These are phyloP conservation scores for Mesaphorura yosii DNA, from an alignment of 1,140 invertebrate species.

Conservation along the genomic window DNA sequence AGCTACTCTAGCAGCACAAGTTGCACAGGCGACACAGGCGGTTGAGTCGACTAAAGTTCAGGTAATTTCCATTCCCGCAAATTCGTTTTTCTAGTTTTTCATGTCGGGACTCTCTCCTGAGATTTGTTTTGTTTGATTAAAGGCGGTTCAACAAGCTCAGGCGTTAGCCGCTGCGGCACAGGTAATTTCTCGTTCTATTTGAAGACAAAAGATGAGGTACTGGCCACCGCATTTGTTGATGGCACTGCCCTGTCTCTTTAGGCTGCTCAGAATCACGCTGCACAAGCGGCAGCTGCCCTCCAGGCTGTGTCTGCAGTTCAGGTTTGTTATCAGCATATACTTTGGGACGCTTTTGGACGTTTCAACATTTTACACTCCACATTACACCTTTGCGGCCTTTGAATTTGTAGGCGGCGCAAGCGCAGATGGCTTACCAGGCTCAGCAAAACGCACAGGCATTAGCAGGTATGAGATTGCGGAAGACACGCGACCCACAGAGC, in stretches of 20 bases:
- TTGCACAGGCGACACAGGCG: conserved; percentile 30
- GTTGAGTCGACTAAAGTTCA: conserved; percentile 32
- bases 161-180: conserved; percentile 30
- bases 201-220: too few species aligned
- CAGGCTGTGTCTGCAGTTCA: conserved; percentile 30
- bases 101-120: too few species aligned
- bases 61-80: background rate
- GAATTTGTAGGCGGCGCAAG: conserved; percentile 28
- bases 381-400: background rate
- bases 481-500: too few species aligned
- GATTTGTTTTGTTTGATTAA: too few species aligned
- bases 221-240: too few species aligned
- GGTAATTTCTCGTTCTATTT: too few species aligned
- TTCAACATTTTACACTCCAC: background rate
- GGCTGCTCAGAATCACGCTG: too few species aligned
- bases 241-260: too few species aligned
- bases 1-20: conserved; percentile 27
- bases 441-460: conserved; percentile 33
- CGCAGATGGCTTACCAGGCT: conserved; percentile 32
- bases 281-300: conserved; percentile 29
- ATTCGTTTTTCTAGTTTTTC: background rate
- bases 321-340: too few species aligned
- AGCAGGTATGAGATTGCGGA: too few species aligned
- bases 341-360: too few species aligned
- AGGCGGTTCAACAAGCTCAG: conserved; percentile 30